Percentiles rank a stretch among this genome's conserved stretches.
Evolutionary conservation across 1,140 invertebrate species (phyloP).

Genomic region (Zaprionus taronus): DNA sequence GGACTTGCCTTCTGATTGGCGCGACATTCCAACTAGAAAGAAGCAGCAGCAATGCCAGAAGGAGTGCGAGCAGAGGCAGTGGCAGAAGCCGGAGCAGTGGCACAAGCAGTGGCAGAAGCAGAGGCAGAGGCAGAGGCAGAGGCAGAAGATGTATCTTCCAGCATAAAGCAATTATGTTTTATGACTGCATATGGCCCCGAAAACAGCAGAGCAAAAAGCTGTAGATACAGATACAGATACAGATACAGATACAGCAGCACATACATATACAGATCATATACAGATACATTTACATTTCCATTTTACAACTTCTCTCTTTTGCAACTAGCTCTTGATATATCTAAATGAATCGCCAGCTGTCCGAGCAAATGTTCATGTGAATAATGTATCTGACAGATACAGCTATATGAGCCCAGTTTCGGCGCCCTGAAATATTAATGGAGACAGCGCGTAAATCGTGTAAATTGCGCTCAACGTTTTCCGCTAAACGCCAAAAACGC

Average conservation of each 20-base stretch:
- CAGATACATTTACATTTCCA: not conserved
- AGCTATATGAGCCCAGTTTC: conserved; percentile 22
- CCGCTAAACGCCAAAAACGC: conserved; percentile 23
- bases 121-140: not conserved
- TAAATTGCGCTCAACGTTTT: conserved; percentile 34
- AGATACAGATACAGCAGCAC: not conserved
- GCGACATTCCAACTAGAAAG: conserved; percentile 53
- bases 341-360: conserved; percentile 56
- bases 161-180: conserved; percentile 46
- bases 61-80: not conserved
- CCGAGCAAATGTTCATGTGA: conserved; percentile 49
- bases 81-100: conserved; percentile 11
- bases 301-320: not conserved
- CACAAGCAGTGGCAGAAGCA: not conserved
- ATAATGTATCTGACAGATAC: conserved; percentile 63
- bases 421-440: conserved; percentile 61
- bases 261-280: not conserved
- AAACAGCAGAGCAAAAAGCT: conserved; percentile 17
- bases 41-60: not conserved
- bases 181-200: conserved; percentile 43
- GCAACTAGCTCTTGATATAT: not conserved
- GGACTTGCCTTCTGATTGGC: conserved; percentile 54
- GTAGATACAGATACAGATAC: conserved; percentile 5
- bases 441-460: conserved; percentile 48
- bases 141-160: conserved; percentile 33